Base-by-base conservation (phyloP, 2,113 vertebrate species). In the Calonectris borealis region DNA sequence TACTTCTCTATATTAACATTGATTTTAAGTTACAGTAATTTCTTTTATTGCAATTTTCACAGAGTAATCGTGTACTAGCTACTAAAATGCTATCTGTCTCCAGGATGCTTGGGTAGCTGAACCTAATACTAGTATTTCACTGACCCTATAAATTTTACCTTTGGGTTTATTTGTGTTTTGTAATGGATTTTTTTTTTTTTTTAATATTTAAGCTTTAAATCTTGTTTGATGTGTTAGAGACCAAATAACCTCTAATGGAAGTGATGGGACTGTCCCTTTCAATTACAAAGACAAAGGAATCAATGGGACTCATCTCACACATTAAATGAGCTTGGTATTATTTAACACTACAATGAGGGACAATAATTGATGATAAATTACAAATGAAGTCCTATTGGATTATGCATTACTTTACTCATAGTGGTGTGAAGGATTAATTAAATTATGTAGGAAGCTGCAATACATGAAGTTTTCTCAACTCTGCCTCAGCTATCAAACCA, bases 281-380 rank as follows among this genome's bases (percentile, higher is more conserved):
- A 94, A 95, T 97, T 97, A 95, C 27, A 88, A 92, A 94, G 89
- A 95, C 85, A 97, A 94, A 97, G 60, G 80, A 94, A 97, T 96
- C 95, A 95, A 96, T 97, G 81, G 21, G 86, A 73, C 69, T 97
- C 83, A 96, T 97, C 96, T 96, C 91, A 92, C 83, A 91, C 34
- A 3, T 94, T 95, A 84, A 95, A 96, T 90, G 94, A 96, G 87
- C 48, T 54, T 84, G 52, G 44, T 94, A 46, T 88, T 96, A 94
- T 90, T 97, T 96, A 97, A 91, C 54, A 90, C 79, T 65, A 94
- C 79, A 93, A 58, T 71, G 84, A 89, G 49, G 52, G 55, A 93
- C 75, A 84, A 91, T 89, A 97, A 92, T 80, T 94, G 84, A 91
- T 97, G 86, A 94, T 80, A 90, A 96, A 97, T 97, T 86, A 78